Conservation (phyloP, 2,113 vertebrate species). For the Psophia crepitans region DNA sequence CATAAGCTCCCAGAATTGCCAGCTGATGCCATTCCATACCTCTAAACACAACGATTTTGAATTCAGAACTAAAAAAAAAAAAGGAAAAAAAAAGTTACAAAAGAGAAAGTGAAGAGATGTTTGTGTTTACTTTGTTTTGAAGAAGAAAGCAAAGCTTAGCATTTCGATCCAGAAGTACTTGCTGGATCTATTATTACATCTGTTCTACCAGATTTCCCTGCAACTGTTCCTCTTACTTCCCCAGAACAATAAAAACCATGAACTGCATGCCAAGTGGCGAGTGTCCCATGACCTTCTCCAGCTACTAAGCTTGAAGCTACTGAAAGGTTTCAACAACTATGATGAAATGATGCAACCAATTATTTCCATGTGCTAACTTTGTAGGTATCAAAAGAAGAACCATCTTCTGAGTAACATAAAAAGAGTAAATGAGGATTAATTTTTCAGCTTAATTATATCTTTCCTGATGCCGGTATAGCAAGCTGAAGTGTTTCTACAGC, state of each 20-base stretch:
- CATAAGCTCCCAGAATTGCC: neutral
- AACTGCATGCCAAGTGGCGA: conserved; percentile 11
- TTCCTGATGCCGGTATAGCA: neutral
- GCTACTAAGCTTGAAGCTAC: conserved; percentile 15
- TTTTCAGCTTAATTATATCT: neutral
- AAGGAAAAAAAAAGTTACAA: neutral
- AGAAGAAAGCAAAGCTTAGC: neutral
- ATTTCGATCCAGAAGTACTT: neutral
- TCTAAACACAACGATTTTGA: neutral
- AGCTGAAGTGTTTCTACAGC: neutral
- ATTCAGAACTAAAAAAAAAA: neutral
- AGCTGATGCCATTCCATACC: neutral
- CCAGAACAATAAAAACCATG: conserved; percentile 11
- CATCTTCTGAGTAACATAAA: neutral
- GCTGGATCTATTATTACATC: neutral
- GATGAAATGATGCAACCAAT: neutral
- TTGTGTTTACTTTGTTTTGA: neutral
- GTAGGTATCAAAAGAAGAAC: neutral
- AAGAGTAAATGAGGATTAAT: neutral
- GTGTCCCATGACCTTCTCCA: conserved; percentile 13
- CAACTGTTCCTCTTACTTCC: neutral
- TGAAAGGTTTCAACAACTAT: neutral
- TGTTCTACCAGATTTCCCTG: neutral
- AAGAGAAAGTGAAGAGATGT: neutral
- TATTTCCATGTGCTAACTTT: neutral